phyloP scores from a whole-genome alignment of 2,888 invertebrate genomes.

The Hecatera dysodea region DNA sequence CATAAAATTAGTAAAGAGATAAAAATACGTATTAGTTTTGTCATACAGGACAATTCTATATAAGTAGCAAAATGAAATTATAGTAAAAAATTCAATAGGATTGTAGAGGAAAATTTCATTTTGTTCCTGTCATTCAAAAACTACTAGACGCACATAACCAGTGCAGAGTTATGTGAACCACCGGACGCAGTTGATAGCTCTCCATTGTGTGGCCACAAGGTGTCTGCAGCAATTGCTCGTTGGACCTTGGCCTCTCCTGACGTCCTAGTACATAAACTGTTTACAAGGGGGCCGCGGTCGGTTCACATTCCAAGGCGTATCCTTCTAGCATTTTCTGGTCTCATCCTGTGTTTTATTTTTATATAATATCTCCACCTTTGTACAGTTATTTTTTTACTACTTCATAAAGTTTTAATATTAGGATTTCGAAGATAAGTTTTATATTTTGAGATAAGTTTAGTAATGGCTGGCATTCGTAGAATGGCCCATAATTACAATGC shows the following conservation, averaged over 20 bases:
- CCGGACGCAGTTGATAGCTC: slow-evolving; percentile 70
- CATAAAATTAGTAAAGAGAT: too few relatives aligned
- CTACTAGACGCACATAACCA: slow-evolving; percentile 53
- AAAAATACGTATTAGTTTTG: too few relatives aligned
- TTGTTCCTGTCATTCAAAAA: slow-evolving; percentile 16
- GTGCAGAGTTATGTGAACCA: slow-evolving; percentile 59
- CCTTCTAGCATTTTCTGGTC: slow-evolving; percentile 25
- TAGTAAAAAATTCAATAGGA: neutral
- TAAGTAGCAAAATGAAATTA: too few relatives aligned
- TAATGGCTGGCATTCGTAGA: neutral
- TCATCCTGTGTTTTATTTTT: neutral
- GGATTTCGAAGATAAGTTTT: neutral
- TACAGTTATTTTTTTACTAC: too few relatives aligned
- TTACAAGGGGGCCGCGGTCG: slow-evolving; percentile 42
- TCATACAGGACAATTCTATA: too few relatives aligned
- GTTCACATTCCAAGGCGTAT: slow-evolving; percentile 29
- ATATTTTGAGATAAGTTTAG: neutral
- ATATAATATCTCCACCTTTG: too few relatives aligned
- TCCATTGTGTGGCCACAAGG: slow-evolving; percentile 69
- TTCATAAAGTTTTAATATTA: neutral
- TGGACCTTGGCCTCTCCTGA: slow-evolving; percentile 74
- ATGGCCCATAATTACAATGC: neutral
- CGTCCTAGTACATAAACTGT: slow-evolving; percentile 64
- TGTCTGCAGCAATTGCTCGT: slow-evolving; percentile 65
- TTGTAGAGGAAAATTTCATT: neutral